A percentile compares a stretch with the other conserved stretches of the same genome.
Conservation (phyloP, 2,888 invertebrate genomes). For the Chalcis sispes region DNA sequence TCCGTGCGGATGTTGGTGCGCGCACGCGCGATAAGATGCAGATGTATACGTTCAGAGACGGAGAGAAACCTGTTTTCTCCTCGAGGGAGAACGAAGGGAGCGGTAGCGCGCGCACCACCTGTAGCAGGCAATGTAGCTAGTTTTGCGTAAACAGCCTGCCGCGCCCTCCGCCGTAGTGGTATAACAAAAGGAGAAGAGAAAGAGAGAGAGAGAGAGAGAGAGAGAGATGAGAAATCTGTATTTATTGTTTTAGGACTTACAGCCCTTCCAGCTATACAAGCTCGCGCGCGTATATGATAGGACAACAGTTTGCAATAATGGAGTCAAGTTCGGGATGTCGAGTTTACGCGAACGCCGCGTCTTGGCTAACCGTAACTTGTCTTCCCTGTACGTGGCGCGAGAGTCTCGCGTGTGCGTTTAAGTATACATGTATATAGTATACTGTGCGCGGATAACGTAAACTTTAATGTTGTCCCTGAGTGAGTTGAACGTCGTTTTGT, state of each 20-base stretch:
- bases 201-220: not conserved
- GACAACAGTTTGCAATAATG: conserved; percentile 39
- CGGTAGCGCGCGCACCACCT: too few species aligned
- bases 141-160: too few species aligned
- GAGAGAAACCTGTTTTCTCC: too few species aligned
- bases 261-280: not conserved
- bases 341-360: too few species aligned
- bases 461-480: too few species aligned
- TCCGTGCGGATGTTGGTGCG: conserved; percentile 40
- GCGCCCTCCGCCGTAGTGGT: too few species aligned
- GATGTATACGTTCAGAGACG: not conserved
- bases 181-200: not conserved
- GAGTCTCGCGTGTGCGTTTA: not conserved
- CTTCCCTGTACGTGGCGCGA: too few species aligned
- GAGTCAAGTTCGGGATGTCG: conserved; percentile 9
- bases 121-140: too few species aligned
- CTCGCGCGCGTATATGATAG: conserved; percentile 1
- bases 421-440: not conserved
- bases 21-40: conserved; percentile 41
- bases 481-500: too few species aligned
- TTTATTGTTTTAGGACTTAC: conserved; percentile 35
- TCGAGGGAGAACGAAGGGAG: too few species aligned
- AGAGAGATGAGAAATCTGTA: conserved; percentile 23
- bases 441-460: too few species aligned
- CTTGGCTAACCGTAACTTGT: not conserved